Evolutionary conservation across 2,888 invertebrate species (phyloP).

Genomic region (Sarcophaga variegata): DNA sequence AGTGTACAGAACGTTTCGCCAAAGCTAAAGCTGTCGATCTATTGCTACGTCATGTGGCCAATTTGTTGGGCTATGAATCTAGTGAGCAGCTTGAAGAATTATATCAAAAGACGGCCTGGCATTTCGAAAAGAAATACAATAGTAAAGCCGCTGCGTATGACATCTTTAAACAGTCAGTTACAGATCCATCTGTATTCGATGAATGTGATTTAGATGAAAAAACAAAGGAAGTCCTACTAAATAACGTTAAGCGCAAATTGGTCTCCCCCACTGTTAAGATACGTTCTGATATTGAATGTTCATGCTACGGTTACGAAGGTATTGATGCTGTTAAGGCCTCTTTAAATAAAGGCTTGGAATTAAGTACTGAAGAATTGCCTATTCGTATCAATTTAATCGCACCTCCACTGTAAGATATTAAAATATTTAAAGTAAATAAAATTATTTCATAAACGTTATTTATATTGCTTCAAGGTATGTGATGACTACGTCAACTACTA

Average conservation of each 20-base stretch:
- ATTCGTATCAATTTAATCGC: constrained; percentile 99
- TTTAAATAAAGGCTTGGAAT: constrained; percentile 92
- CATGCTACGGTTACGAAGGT: constrained; percentile 98
- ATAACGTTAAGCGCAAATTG: constrained; percentile 96
- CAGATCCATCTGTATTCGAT: constrained; percentile 95
- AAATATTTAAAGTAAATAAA: constrained; percentile 72
- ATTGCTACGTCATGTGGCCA: constrained; percentile 98
- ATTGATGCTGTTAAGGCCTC: constrained; percentile 99
- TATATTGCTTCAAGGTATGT: constrained; percentile 84
- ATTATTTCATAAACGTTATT: not conserved
- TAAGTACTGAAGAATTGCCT: constrained; percentile 96
- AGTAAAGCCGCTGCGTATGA: constrained; percentile 98
- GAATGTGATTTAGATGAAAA: constrained; percentile 97
- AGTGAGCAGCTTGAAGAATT: constrained; percentile 97
- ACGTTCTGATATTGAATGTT: constrained; percentile 95
- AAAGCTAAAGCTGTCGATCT: constrained; percentile 99
- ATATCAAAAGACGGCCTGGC: constrained; percentile 98
- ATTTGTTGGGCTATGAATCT: constrained; percentile 93
- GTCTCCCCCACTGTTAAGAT: constrained; percentile 99
- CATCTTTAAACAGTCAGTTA: constrained; percentile 98
- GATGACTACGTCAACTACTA: constrained; percentile 99
- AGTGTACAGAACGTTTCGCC: constrained; percentile 98
- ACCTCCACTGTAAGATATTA: constrained; percentile 92
- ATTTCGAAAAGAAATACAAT: constrained; percentile 98
- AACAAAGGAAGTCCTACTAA: constrained; percentile 94